Percentiles rank a stretch among this genome's conserved stretches.
Conservation (phyloP, 2,888 invertebrate species). For the Andrena bicolor region DNA sequence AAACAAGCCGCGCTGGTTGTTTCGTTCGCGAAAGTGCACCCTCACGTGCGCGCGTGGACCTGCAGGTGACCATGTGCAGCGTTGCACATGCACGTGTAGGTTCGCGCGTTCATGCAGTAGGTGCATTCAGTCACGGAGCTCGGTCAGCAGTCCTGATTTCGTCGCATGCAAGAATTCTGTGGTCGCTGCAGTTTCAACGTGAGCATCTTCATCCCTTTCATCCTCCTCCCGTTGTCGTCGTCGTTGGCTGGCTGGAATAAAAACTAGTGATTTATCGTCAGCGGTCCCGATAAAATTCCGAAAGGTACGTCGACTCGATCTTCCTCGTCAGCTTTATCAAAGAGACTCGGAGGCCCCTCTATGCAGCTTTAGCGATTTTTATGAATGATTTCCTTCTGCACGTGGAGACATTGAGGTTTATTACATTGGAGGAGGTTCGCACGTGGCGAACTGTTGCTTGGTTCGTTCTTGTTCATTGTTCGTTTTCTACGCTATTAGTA, state of each 20-base stretch:
- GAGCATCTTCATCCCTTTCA: constrained; percentile 71
- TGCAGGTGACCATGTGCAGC: constrained; percentile 8
- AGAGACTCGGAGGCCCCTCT: constrained; percentile 58
- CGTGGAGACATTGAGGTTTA: not conserved
- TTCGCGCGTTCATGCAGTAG: constrained; percentile 35
- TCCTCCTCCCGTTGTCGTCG: constrained; percentile 48
- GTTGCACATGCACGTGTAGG: not conserved
- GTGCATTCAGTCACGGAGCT: constrained; percentile 72
- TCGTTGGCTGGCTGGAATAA: constrained; percentile 71
- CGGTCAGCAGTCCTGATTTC: constrained; percentile 76
- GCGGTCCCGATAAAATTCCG: constrained; percentile 74
- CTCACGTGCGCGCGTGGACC: not conserved
- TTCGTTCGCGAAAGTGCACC: constrained; percentile 40
- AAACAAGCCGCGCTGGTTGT: constrained; percentile 54
- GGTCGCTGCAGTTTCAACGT: constrained; percentile 75
- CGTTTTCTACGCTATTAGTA: too few relatives aligned
- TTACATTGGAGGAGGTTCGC: not conserved
- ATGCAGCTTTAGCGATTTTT: constrained; percentile 4
- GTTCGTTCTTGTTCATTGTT: too few relatives aligned
- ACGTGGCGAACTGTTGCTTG: not conserved
- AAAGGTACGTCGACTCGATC: constrained; percentile 40
- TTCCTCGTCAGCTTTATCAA: constrained; percentile 57
- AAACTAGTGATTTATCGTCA: constrained; percentile 75
- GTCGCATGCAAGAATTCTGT: constrained; percentile 74
- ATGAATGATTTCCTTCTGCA: not conserved